phyloP scores from a whole-genome alignment of 2,888 invertebrate species.

The Yponomeuta cagnagella region DNA sequence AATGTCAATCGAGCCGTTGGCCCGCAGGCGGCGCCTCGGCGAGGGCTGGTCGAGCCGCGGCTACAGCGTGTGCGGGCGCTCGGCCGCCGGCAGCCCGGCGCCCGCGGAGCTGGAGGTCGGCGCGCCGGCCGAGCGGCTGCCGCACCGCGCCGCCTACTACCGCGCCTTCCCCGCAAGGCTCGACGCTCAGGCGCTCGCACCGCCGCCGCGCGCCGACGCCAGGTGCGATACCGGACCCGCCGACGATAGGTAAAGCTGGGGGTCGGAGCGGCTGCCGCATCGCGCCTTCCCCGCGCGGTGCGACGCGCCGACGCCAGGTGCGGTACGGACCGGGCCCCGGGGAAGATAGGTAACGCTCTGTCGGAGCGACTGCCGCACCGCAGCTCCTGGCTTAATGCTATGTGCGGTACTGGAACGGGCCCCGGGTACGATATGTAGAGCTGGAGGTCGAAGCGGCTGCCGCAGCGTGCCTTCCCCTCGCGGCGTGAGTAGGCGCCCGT shows the following conservation, averaged over 20 bases:
- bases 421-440: no score
- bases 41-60: slow-evolving; percentile 57
- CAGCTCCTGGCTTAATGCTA: no score
- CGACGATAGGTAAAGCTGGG: not conserved
- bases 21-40: slow-evolving; percentile 62
- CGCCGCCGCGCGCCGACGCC: slow-evolving; percentile 55
- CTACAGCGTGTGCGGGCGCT: slow-evolving; percentile 55
- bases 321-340: no score
- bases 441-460: no score
- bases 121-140: slow-evolving; percentile 86
- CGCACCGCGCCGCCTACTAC: slow-evolving; percentile 82
- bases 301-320: no score
- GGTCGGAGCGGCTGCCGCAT: no score
- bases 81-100: slow-evolving; percentile 37
- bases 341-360: no score
- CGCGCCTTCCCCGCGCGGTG: no score
- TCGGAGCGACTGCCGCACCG: no score
- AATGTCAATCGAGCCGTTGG: not conserved
- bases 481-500: no score
- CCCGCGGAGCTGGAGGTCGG: slow-evolving; percentile 88
- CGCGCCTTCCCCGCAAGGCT: slow-evolving; percentile 92
- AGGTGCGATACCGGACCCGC: slow-evolving; percentile 44
- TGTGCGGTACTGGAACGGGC: no score
- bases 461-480: no score
- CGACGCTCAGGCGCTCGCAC: slow-evolving; percentile 74